phyloP scores from a whole-genome alignment of 2,888 invertebrate species.

The Campoplex capitator region DNA sequence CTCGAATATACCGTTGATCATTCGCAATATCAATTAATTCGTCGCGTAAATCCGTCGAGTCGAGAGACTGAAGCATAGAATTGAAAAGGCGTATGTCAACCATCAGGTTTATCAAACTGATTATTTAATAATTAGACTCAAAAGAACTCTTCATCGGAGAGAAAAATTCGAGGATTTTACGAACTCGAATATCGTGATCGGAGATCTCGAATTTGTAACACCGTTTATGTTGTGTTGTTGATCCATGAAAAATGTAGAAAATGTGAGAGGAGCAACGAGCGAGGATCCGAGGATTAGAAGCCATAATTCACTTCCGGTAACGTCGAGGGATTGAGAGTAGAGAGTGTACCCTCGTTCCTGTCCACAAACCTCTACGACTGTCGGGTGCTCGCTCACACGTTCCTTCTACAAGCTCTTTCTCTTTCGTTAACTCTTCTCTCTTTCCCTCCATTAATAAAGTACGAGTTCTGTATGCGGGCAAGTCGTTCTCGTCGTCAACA shows the following conservation, averaged over 20 bases:
- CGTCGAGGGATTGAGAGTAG: conserved; percentile 36
- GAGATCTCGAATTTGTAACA: neutral
- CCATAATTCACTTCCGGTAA: conserved; percentile 70
- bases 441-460: conserved; percentile 52
- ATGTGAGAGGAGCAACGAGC: conserved; percentile 27
- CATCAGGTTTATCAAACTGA: too few species aligned
- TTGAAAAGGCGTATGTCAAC: too few species aligned
- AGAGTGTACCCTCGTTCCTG: conserved; percentile 63
- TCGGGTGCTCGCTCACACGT: conserved; percentile 51
- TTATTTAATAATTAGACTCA: conserved; percentile 36
- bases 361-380: conserved; percentile 45
- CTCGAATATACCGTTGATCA: too few species aligned
- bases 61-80: too few species aligned
- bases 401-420: conserved; percentile 36
- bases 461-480: conserved; percentile 63
- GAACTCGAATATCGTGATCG: too few species aligned
- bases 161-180: too few species aligned
- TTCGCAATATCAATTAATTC: too few species aligned
- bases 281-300: conserved; percentile 63
- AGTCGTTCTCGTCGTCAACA: conserved; percentile 35
- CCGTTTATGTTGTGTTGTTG: neutral
- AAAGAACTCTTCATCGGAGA: too few species aligned
- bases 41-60: too few species aligned
- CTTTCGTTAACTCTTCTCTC: conserved; percentile 11
- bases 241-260: conserved; percentile 20